Percentiles rank a stretch among this genome's conserved stretches.
These are phyloP conservation scores for Odontocerum albicorne DNA, from an alignment of 2,888 invertebrate species.

Conservation along the genomic window DNA sequence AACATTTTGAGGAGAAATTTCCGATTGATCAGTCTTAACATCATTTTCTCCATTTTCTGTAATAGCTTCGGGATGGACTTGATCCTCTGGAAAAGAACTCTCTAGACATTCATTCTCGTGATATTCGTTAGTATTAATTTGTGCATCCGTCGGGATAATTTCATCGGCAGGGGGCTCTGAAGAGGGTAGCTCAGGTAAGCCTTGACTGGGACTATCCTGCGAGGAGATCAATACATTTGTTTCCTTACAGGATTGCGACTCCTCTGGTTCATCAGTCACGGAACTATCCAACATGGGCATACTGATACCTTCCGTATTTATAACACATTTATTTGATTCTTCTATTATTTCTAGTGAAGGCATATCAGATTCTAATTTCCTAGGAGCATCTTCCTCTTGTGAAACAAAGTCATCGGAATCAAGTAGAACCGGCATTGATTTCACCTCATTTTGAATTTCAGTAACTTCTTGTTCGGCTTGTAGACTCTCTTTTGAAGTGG, in stretches of 20 bases:
- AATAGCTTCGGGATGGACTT: background rate
- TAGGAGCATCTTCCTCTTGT: background rate
- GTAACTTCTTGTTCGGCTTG: background rate
- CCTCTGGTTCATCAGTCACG: background rate
- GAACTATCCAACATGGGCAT: background rate
- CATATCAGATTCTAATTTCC: background rate
- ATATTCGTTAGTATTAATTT: background rate
- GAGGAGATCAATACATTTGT: background rate
- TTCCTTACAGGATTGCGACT: background rate
- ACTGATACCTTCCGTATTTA: background rate
- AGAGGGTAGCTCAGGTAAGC: background rate
- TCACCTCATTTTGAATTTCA: constrained; percentile 35
- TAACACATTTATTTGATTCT: too few species aligned
- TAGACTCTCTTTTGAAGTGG: background rate
- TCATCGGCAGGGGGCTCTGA: background rate
- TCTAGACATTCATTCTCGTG: background rate
- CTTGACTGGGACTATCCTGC: too few species aligned
- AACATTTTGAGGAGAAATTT: too few species aligned
- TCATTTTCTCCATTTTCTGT: background rate
- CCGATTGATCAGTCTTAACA: background rate
- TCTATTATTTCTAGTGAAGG: background rate
- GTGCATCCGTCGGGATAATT: background rate
- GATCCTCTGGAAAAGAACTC: background rate
- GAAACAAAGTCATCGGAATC: constrained; percentile 50
- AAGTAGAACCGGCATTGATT: constrained; percentile 63